Evolutionary conservation across 2,797 vertebrate species (phyloP), one percentile per base, ranked within the genome.

Genomic region (Bradypus variegatus): DNA sequence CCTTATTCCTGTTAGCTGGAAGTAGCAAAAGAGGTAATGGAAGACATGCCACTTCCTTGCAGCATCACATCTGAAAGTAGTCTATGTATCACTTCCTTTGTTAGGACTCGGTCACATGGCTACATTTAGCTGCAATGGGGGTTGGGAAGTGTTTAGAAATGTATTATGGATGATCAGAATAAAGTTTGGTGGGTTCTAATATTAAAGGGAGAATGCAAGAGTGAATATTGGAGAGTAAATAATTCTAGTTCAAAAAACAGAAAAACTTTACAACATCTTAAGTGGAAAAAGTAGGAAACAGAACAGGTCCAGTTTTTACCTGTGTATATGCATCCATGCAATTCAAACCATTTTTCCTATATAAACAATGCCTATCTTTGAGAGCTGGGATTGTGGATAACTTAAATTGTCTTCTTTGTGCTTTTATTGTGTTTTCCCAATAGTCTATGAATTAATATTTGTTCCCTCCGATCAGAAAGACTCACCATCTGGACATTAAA

Each of bases 401-500:
- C 87, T 91, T 64, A 91, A 73, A 80, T 91, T 87, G 84, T 91
- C 60, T 94, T 90, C 55, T 94, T 83, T 92, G 73, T 82, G 19
- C 33, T 90, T 94, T 83, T 58, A 55, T 38, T 16, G 48, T 84
- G 23, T 78, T 91, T 93, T 29, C 41, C 45, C 29, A 53, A 33
- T 84, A 89, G 92, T 77, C 82, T 89, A 36, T 33, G 55, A 83
- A 94, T 89, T 80, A 87, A 72, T 18, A 31, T 6, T 36, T 72
- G 41, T 12, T 53, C 3, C 6, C 65, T 65, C 18, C 73, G 81
- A 82, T 85, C 38, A 69, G 87, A 90, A 93, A 89, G 86, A 31
- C 6, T 50, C 25, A 88, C 38, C 33, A 3, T 65, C 50, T 86
- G 5, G 55, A 75, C 50, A n/a, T 67, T 77, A 64, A 92, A 89